phyloP scores from a whole-genome alignment of 2,888 invertebrate species.

The Drosophila prostipennis region DNA sequence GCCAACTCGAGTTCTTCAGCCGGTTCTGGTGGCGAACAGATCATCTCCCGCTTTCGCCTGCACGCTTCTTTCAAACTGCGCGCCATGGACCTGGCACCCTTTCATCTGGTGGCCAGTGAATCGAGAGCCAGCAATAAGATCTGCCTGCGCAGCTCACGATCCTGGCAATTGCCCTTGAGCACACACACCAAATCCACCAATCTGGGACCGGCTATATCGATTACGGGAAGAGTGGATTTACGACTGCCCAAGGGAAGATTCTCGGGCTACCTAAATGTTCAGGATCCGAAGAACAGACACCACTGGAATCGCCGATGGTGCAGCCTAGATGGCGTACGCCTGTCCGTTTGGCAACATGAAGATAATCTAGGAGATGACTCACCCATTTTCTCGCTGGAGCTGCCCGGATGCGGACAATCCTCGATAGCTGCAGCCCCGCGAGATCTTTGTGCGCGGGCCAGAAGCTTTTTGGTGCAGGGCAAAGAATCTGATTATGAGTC shows the following conservation, averaged over 20 bases:
- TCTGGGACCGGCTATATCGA: slow-evolving; percentile 66
- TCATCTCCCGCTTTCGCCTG: slow-evolving; percentile 82
- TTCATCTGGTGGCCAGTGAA: slow-evolving; percentile 62
- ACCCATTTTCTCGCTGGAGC: slow-evolving; percentile 82
- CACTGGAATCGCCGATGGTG: slow-evolving; percentile 87
- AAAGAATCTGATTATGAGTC: slow-evolving; percentile 65
- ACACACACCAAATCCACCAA: slow-evolving; percentile 72
- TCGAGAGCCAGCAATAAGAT: slow-evolving; percentile 54
- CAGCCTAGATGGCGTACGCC: slow-evolving; percentile 83
- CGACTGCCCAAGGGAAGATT: slow-evolving; percentile 70
- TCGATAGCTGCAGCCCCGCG: slow-evolving; percentile 82
- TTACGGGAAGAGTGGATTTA: slow-evolving; percentile 75
- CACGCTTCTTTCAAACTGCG: slow-evolving; percentile 79
- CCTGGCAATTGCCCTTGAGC: slow-evolving; percentile 65
- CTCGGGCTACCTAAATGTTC: slow-evolving; percentile 85
- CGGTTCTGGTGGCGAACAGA: slow-evolving; percentile 67
- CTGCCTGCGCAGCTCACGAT: slow-evolving; percentile 71
- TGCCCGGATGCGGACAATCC: slow-evolving; percentile 70
- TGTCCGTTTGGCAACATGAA: slow-evolving; percentile 86
- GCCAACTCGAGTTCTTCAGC: slow-evolving; percentile 37
- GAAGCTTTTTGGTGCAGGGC: slow-evolving; percentile 67
- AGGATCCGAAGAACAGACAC: slow-evolving; percentile 82
- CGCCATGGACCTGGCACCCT: slow-evolving; percentile 76
- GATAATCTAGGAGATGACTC: slow-evolving; percentile 81
- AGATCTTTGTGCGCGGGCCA: slow-evolving; percentile 85